Percentiles rank a stretch among this genome's conserved stretches.
These are phyloP conservation scores for Lycorma delicatula DNA, from an alignment of 1,140 invertebrate genomes.

Conservation along the genomic window DNA sequence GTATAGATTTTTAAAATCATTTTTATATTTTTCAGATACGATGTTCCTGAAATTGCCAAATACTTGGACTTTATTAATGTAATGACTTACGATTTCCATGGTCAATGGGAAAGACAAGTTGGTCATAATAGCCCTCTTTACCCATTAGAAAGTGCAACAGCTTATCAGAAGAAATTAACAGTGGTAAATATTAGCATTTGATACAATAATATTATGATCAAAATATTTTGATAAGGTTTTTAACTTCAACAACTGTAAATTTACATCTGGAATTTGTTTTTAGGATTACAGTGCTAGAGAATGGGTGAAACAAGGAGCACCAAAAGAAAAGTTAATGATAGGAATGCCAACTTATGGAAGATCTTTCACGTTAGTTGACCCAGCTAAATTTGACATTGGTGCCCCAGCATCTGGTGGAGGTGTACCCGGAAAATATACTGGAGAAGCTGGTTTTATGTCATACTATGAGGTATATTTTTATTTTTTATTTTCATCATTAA, in stretches of 20 bases:
- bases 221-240: background rate
- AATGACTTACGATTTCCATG: conserved; percentile 94
- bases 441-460: conserved; percentile 82
- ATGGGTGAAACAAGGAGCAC: conserved; percentile 90
- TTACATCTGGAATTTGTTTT: conserved; percentile 22
- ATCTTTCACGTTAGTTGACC: conserved; percentile 86
- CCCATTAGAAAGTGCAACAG: conserved; percentile 77
- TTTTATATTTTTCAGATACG: conserved; percentile 49
- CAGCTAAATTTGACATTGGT: conserved; percentile 83
- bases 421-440: conserved; percentile 71
- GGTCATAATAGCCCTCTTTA: conserved; percentile 88
- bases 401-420: conserved; percentile 83
- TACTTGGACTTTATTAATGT: conserved; percentile 90
- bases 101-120: conserved; percentile 85
- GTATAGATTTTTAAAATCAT: too few relatives aligned
- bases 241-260: background rate
- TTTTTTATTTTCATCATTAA: conserved; percentile 3
- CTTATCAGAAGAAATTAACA: conserved; percentile 83
- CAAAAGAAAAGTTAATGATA: conserved; percentile 90
- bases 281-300: conserved; percentile 84
- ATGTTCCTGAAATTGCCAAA: conserved; percentile 88
- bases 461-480: conserved; percentile 73
- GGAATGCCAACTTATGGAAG: conserved; percentile 93
- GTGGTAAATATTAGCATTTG: conserved; percentile 50
- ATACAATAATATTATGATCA: background rate